phyloP scores from a whole-genome alignment of 2,797 vertebrate species.

The Acrocephalus scirpaceus region DNA sequence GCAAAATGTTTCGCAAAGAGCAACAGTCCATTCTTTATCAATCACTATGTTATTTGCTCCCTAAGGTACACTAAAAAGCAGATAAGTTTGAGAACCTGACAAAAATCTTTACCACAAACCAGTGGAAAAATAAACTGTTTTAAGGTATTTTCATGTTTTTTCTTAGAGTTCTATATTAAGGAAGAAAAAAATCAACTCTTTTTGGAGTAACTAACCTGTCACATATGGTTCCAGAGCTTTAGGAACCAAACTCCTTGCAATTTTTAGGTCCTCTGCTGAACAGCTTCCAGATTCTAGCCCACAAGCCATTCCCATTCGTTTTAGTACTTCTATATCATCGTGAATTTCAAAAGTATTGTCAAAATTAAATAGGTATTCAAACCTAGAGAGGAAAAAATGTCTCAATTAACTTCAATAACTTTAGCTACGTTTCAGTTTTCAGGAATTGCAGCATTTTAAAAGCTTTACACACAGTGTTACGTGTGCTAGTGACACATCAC shows the following conservation, averaged over 20 bases:
- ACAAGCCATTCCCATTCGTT: conserved; percentile 99
- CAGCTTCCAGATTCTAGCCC: conserved; percentile 96
- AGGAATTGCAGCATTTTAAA: neutral
- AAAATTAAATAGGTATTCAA: conserved; percentile 99
- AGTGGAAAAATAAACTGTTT: neutral
- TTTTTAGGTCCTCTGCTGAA: conserved; percentile 93
- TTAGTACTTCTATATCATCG: conserved; percentile 98
- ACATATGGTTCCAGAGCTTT: conserved; percentile 98
- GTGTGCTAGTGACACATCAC: neutral
- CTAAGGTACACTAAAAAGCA: neutral
- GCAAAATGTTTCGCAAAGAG: neutral
- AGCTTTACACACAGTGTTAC: neutral
- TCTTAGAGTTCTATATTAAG: neutral
- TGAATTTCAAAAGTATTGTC: conserved; percentile 99
- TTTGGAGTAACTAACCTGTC: conserved; percentile 83
- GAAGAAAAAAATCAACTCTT: neutral
- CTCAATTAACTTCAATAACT: neutral
- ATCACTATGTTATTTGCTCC: neutral
- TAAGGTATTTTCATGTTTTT: neutral
- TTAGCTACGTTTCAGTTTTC: neutral
- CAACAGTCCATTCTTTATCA: neutral
- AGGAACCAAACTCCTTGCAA: conserved; percentile 92
- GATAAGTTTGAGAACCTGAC: neutral
- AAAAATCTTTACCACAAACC: neutral
- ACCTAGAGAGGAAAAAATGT: conserved; percentile 75